Evolutionary conservation across 1,140 invertebrate species (phyloP), one percentile per base, ranked within the genome.

Genomic region (Thaumatotibia leucotreta): DNA sequence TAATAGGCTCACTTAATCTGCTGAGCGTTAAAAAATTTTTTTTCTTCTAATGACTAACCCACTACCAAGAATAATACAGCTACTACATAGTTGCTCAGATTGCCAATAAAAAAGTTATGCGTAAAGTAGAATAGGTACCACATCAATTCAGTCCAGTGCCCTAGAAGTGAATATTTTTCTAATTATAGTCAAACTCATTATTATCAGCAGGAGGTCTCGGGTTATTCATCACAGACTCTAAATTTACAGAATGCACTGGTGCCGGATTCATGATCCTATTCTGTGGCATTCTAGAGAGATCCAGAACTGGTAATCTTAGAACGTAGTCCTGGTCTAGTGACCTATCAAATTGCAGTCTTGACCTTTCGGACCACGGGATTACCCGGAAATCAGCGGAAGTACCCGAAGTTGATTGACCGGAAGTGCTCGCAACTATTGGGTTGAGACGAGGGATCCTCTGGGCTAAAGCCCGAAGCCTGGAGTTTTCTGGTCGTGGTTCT

Each of bases 381-480:
- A 83, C 67, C 62, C 87, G 76, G 45, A 89, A 80, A 20, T 88
- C 84, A 70, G 61, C 17, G 8, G 63, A 64, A 8, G 52, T 31
- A 2, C 23, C 31, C 29, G 66, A 67, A n/a, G 66, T 63, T 2
- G 66, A 67, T 20, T 22, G 27, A 0, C 54, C 31, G 23, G 73
- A 66, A 3, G 69, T 66, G 0, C 73, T 67, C 0, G 73, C 63
- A 1, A 68, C 39, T 29, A 82, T 71, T 5, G 80, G 65, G 54
- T 82, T 82, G 0, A 89, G 63, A 2, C 82, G 74, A 0, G 86
- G 87, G 11, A 90, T 85, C 23, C 86, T 68, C 61, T 85, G 81
- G 1, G 87, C 86, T 20, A 88, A 58, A 0, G 67, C 67, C 1
- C 84, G 61, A 0, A 88, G 65, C 45, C 88, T 74, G 2, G 82